These are phyloP conservation scores for Aphaenogaster ashmeadi DNA, from an alignment of 1,140 invertebrate genomes.

Conservation along the genomic window DNA sequence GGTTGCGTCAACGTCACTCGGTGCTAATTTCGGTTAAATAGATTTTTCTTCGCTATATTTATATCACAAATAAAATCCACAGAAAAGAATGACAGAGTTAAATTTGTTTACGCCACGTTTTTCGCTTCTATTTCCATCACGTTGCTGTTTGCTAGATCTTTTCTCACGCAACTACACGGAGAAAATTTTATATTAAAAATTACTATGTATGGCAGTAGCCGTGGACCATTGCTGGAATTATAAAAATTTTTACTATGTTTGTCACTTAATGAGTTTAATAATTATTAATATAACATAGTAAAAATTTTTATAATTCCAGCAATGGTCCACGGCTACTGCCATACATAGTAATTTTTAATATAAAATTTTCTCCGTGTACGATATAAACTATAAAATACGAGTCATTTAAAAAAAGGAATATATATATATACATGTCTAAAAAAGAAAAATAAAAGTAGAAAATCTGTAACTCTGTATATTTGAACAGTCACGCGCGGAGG, in stretches of 20 bases:
- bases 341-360: no score
- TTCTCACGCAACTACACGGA: background rate
- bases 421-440: background rate
- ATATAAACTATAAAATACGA: background rate
- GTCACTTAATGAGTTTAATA: no score
- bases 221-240: no score
- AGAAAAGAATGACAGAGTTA: background rate
- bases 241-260: no score
- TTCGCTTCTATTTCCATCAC: background rate
- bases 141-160: background rate
- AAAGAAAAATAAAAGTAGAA: background rate
- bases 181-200: no score
- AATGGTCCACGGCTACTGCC: no score
- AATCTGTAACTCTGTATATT: background rate
- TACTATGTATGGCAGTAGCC: no score
- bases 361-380: no score
- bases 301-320: no score
- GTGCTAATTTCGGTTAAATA: conserved; percentile 3
- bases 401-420: background rate
- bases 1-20: background rate
- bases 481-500: background rate
- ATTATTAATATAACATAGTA: no score
- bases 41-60: conserved; percentile 2
- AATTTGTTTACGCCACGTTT: background rate
- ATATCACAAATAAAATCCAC: background rate